A percentile compares a stretch with the other conserved stretches of the same genome.
Conservation (phyloP, 1,140 invertebrate genomes). For the Formica selysi region DNA sequence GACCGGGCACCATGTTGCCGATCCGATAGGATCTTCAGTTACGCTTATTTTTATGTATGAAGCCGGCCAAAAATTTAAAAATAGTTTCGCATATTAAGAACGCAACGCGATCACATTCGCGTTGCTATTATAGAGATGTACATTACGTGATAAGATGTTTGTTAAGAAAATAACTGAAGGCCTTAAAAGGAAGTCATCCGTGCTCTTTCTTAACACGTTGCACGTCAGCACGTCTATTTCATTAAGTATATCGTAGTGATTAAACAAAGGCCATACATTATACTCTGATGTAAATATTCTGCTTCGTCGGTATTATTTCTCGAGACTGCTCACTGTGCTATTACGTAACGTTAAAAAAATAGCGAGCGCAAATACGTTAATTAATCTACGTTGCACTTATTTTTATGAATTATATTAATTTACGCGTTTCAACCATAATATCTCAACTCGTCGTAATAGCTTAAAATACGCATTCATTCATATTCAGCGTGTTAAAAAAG, state of each 20-base stretch:
- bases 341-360: conserved; percentile 15
- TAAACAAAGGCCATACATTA: conserved; percentile 34
- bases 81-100: conserved; percentile 55
- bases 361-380: conserved; percentile 3
- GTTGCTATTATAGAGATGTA: conserved; percentile 24
- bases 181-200: conserved; percentile 9
- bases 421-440: too few relatives aligned
- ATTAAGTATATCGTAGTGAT: not conserved
- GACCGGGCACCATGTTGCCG: conserved; percentile 48
- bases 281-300: not conserved
- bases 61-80: conserved; percentile 54
- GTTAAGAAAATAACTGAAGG: conserved; percentile 40
- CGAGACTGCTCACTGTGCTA: not conserved
- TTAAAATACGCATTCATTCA: conserved; percentile 14
- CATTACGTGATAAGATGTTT: conserved; percentile 4
- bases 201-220: conserved; percentile 1
- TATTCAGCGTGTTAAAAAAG: not conserved
- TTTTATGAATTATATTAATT: conserved; percentile 1
- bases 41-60: conserved; percentile 58
- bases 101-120: conserved; percentile 34
- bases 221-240: conserved; percentile 10
- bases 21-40: conserved; percentile 58
- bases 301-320: not conserved
- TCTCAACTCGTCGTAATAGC: not conserved
- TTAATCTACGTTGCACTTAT: not conserved